These are phyloP conservation scores for Sialis fuliginosa DNA, from an alignment of 2,888 invertebrate genomes.

Conservation along the genomic window DNA sequence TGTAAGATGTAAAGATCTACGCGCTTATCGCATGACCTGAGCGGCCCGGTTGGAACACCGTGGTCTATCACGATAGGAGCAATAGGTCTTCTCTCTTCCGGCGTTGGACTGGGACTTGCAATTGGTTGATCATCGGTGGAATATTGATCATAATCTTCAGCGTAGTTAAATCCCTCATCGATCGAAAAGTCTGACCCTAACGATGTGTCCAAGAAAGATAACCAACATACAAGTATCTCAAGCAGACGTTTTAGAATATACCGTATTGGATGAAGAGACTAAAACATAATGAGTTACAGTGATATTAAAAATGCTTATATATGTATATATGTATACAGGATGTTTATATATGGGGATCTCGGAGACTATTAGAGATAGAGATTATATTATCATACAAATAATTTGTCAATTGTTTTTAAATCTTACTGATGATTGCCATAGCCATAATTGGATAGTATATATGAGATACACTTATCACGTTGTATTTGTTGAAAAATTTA, in stretches of 20 bases:
- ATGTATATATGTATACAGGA: too few species aligned
- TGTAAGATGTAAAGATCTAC: constrained; percentile 75
- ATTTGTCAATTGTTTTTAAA: too few species aligned
- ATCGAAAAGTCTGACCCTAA: constrained; percentile 26
- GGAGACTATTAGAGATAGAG: too few species aligned
- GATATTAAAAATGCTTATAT: too few species aligned
- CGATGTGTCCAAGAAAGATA: constrained; percentile 29
- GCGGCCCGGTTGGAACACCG: constrained; percentile 30
- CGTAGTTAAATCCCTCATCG: constrained; percentile 22
- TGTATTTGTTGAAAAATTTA: too few species aligned
- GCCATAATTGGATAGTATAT: too few species aligned
- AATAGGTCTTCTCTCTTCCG: background rate
- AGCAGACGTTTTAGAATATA: constrained; percentile 26
- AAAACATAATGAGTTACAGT: too few species aligned
- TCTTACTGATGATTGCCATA: too few species aligned
- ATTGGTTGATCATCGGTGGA: constrained; percentile 3
- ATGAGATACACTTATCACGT: too few species aligned
- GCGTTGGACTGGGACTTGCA: constrained; percentile 6
- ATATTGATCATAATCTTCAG: constrained; percentile 3
- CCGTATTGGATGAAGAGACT: too few species aligned
- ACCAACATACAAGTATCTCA: constrained; percentile 30
- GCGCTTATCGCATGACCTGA: constrained; percentile 71
- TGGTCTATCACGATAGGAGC: constrained; percentile 19
- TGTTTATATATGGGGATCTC: too few species aligned
- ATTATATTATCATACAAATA: too few species aligned